A percentile compares a stretch with the other conserved stretches of the same genome.
Conservation (phyloP, 2,113 vertebrate species). For the Typhlomys cinereus region DNA sequence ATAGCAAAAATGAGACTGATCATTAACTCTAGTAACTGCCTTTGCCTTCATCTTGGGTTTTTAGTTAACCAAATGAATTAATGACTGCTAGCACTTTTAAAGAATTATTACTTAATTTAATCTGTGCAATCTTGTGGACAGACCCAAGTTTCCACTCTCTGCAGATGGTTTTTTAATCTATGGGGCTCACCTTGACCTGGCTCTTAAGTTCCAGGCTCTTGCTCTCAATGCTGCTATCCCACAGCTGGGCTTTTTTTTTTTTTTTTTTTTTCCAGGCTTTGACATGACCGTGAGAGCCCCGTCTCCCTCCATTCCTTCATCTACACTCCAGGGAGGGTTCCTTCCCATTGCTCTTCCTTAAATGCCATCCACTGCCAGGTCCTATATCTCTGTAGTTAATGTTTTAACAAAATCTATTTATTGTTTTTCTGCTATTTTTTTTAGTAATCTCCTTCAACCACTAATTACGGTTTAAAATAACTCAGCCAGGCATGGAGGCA, state of each 20-base stretch:
- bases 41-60: conserved; percentile 64
- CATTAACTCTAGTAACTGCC: conserved; percentile 75
- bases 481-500: neutral
- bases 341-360: neutral
- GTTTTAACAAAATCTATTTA: neutral
- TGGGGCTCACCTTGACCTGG: neutral
- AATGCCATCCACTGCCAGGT: neutral
- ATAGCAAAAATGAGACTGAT: conserved; percentile 73
- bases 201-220: neutral
- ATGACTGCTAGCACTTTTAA: conserved; percentile 50
- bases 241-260: neutral
- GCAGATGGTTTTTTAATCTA: conserved; percentile 35
- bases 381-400: neutral
- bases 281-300: neutral
- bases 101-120: conserved; percentile 78
- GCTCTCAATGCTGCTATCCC: neutral
- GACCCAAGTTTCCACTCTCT: conserved; percentile 34
- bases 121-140: conserved; percentile 71
- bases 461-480: neutral
- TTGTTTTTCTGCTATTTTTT: neutral
- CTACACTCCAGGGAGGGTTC: neutral
- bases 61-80: conserved; percentile 75
- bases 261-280: neutral
- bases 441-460: neutral
- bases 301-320: neutral